These are phyloP conservation scores for Delphinapterus leucas DNA, from an alignment of 2,113 vertebrate species.

Conservation along the genomic window DNA sequence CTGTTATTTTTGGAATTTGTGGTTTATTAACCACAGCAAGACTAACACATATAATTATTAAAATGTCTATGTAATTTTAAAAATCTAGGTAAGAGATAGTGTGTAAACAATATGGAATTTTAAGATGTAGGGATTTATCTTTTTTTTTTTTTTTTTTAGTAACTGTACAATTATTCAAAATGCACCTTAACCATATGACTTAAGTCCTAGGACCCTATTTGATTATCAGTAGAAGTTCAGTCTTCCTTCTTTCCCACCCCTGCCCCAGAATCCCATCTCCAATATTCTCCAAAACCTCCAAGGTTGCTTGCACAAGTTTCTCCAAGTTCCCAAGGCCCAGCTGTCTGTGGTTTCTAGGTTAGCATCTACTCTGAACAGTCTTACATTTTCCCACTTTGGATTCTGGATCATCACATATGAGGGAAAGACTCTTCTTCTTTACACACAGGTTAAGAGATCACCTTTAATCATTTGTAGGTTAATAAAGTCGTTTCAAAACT, in stretches of 20 bases:
- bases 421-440: neutral
- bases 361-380: neutral
- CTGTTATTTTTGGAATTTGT: neutral
- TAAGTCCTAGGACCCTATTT: neutral
- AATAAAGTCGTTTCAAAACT: neutral
- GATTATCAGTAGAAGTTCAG: neutral
- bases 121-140: neutral
- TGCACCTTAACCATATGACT: neutral
- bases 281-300: neutral
- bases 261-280: neutral
- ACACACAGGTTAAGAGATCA: neutral
- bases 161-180: neutral
- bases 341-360: neutral
- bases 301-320: neutral
- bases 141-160: neutral
- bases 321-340: neutral
- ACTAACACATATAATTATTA: neutral
- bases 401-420: neutral
- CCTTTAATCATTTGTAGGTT: neutral
- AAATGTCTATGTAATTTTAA: neutral
- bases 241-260: neutral
- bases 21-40: conserved; percentile 4
- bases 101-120: neutral
- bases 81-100: conserved; percentile 4
- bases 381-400: neutral